These are phyloP conservation scores for Andrena dorsata DNA, from an alignment of 2,888 invertebrate genomes.

Conservation along the genomic window DNA sequence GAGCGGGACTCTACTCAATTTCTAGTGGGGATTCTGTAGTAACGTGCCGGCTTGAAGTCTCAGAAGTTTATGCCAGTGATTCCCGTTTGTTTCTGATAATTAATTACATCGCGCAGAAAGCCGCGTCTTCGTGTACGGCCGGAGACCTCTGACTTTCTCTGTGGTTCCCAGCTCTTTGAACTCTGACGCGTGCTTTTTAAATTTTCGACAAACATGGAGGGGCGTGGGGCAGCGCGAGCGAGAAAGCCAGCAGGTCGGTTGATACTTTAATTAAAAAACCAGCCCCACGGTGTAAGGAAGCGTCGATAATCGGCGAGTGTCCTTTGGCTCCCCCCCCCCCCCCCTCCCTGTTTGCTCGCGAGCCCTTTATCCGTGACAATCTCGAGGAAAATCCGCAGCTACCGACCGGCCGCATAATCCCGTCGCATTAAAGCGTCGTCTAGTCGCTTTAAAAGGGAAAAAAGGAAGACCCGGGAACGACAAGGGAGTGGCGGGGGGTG, in stretches of 20 bases:
- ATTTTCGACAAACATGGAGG: neutral
- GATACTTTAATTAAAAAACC: constrained; percentile 71
- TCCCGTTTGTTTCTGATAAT: too few relatives aligned
- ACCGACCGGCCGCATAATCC: constrained; percentile 68
- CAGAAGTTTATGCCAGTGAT: neutral
- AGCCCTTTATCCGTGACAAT: constrained; percentile 67
- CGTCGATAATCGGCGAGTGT: constrained; percentile 65
- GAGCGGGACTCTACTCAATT: too few relatives aligned
- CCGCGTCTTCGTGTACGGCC: too few relatives aligned
- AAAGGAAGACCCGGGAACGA: neutral
- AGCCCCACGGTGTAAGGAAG: constrained; percentile 31
- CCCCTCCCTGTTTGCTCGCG: constrained; percentile 67
- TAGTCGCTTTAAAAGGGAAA: constrained; percentile 62
- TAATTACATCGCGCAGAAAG: too few relatives aligned
- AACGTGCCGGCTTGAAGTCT: neutral
- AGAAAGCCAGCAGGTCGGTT: constrained; percentile 42
- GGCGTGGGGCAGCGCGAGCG: constrained; percentile 2
- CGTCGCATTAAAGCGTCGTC: constrained; percentile 68
- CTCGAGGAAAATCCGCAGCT: constrained; percentile 68
- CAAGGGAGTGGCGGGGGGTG: neutral
- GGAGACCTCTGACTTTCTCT: neutral
- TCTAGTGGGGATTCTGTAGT: too few relatives aligned
- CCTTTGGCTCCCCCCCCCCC: constrained; percentile 58
- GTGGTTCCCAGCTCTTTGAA: neutral
- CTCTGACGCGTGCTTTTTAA: neutral